These are phyloP conservation scores for Perca flavescens DNA, from an alignment of 2,113 vertebrate genomes.

Conservation along the genomic window DNA sequence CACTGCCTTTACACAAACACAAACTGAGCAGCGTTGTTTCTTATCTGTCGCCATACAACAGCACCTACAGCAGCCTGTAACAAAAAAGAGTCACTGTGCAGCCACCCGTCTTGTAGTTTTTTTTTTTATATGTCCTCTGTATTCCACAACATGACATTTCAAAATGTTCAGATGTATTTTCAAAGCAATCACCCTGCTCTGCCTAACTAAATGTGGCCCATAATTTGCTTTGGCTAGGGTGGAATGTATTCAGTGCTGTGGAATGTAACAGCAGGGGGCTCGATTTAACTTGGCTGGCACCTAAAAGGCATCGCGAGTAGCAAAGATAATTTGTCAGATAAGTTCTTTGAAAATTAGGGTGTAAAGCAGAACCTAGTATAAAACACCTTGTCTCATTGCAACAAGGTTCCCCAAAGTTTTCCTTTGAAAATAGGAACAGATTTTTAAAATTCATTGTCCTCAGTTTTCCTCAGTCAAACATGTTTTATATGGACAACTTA, in stretches of 20 bases:
- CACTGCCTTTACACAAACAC: neutral
- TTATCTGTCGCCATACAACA: neutral
- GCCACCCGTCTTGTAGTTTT: neutral
- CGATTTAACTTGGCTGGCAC: conserved; percentile 10
- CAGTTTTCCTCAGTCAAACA: neutral
- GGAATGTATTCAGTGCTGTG: conserved; percentile 35
- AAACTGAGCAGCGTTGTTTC: neutral
- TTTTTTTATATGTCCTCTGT: neutral
- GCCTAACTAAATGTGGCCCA: conserved; percentile 16
- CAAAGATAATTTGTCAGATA: conserved; percentile 50
- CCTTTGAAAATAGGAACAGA: neutral
- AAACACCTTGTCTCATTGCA: neutral
- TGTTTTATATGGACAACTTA: neutral
- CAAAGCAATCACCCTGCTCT: conserved; percentile 13
- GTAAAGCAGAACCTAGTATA: neutral
- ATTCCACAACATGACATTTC: conserved; percentile 37
- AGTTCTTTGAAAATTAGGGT: conserved; percentile 23
- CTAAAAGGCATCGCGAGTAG: conserved; percentile 19
- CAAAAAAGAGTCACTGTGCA: neutral
- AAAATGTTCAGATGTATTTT: conserved; percentile 10
- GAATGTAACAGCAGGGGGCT: conserved; percentile 27
- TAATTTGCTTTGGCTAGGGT: conserved; percentile 9
- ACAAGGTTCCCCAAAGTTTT: neutral
- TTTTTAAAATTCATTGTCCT: neutral
- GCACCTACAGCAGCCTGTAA: neutral